Conservation (phyloP, 2,113 vertebrate species). For the Caranx melampygus region DNA sequence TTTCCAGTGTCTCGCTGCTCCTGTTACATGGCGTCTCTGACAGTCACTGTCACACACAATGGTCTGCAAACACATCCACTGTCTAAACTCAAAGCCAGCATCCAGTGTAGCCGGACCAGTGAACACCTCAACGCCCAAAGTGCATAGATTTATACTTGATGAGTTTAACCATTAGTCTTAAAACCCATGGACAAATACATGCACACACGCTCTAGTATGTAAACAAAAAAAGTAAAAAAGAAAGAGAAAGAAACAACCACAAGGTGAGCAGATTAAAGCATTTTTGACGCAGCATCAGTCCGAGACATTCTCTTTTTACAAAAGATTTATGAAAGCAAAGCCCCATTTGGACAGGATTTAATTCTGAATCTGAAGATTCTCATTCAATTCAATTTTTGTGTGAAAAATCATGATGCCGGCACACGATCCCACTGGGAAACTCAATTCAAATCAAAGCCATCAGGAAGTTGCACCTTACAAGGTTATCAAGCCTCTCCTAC, state of each 20-base stretch:
- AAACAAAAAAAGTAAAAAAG: neutral
- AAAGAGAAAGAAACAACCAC: neutral
- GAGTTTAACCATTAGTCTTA: neutral
- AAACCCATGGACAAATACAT: neutral
- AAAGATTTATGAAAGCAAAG: neutral
- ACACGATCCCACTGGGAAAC: neutral
- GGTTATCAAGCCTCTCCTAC: too few relatives aligned
- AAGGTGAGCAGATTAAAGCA: neutral
- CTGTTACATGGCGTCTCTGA: neutral
- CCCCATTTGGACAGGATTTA: neutral
- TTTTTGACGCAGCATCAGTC: neutral
- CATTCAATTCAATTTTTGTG: neutral
- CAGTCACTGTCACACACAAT: neutral
- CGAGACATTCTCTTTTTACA: neutral
- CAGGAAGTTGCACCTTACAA: too few relatives aligned
- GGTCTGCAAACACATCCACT: neutral
- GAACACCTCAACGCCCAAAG: constrained; percentile 25
- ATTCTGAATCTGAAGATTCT: neutral
- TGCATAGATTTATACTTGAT: neutral
- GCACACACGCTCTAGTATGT: neutral
- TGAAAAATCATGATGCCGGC: neutral
- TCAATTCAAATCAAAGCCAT: too few relatives aligned
- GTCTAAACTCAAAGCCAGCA: neutral
- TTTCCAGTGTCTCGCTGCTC: neutral
- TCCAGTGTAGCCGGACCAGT: neutral